These are phyloP conservation scores for Odontomachus brunneus DNA, from an alignment of 1,140 invertebrate genomes.

Conservation along the genomic window DNA sequence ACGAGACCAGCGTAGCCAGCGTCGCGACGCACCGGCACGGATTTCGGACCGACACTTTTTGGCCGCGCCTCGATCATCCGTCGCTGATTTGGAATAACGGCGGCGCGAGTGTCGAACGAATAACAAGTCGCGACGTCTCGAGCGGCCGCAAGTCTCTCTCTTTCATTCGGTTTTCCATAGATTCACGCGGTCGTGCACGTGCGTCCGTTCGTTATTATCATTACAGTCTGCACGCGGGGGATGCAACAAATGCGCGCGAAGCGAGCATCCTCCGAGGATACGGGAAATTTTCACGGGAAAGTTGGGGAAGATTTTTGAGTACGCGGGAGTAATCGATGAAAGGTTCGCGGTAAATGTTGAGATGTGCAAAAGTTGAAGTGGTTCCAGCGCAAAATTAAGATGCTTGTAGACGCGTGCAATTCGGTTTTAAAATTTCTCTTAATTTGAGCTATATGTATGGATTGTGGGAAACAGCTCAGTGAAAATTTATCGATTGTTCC, in stretches of 20 bases:
- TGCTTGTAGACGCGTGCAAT: no score
- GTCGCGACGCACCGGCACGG: constrained; percentile 37
- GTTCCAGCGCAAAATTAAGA: no score
- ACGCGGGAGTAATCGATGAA: no score
- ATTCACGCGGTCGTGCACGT: constrained; percentile 44
- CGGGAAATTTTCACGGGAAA: neutral
- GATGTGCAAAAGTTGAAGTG: no score
- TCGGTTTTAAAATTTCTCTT: neutral
- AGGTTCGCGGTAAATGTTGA: no score
- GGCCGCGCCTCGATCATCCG: constrained; percentile 36
- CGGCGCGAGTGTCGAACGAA: constrained; percentile 41
- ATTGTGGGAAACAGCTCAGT: constrained; percentile 8
- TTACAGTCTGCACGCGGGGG: constrained; percentile 10
- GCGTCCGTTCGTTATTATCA: no score
- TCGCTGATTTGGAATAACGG: constrained; percentile 33
- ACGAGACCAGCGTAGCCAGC: constrained; percentile 22
- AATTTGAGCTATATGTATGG: neutral
- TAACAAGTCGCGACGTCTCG: constrained; percentile 44
- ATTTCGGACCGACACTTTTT: constrained; percentile 39
- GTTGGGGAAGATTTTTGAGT: no score
- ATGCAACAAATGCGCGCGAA: constrained; percentile 9
- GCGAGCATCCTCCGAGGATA: neutral
- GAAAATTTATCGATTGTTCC: constrained; percentile 23
- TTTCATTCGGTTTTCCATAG: constrained; percentile 8
- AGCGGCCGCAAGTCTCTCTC: constrained; percentile 42